Evolutionary conservation across 2,888 invertebrate species (phyloP).

Genomic region (Conistra vaccinii): DNA sequence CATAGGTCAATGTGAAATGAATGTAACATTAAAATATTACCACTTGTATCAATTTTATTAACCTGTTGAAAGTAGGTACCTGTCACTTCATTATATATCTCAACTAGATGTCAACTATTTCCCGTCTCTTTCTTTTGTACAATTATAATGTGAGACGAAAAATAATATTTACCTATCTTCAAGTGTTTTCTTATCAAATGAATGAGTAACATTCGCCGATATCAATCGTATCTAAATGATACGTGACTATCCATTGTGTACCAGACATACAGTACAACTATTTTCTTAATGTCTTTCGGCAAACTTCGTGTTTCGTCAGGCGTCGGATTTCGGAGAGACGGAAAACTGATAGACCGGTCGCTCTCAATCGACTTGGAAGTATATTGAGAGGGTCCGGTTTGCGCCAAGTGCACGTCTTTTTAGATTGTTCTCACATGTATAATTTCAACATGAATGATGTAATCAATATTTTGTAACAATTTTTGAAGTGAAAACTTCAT

Average conservation of each 20-base stretch:
- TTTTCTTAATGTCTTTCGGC: too few species aligned
- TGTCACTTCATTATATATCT: neutral
- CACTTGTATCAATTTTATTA: neutral
- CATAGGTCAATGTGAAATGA: neutral
- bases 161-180: constrained; percentile 3
- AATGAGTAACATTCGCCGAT: neutral
- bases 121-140: constrained; percentile 16
- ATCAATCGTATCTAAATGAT: neutral
- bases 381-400: too few species aligned
- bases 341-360: too few species aligned
- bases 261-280: too few species aligned
- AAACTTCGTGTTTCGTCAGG: too few species aligned
- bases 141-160: neutral
- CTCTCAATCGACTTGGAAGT: too few species aligned
- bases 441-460: too few species aligned
- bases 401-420: too few species aligned
- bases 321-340: too few species aligned
- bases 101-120: neutral
- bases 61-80: neutral
- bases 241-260: neutral
- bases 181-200: constrained; percentile 18
- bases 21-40: neutral
- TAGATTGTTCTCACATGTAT: too few species aligned
- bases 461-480: too few species aligned
- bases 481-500: too few species aligned